These are phyloP conservation scores for Lepidochrysops patricia DNA, from an alignment of 2,888 invertebrate species.

Conservation along the genomic window DNA sequence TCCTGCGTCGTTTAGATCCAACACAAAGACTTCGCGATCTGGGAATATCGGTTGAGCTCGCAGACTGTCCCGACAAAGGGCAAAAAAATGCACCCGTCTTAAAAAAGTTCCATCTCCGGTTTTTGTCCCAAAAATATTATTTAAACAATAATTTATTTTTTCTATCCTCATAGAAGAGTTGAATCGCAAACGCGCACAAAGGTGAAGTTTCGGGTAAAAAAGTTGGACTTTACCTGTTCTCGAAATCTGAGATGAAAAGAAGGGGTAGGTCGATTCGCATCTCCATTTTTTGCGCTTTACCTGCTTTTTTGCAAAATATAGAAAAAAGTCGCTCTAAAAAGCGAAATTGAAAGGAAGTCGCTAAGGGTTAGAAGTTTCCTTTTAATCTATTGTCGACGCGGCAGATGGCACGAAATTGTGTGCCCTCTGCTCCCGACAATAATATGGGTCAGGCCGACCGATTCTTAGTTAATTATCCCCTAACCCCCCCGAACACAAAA, in stretches of 20 bases:
- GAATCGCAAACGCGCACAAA: slow-evolving; percentile 63
- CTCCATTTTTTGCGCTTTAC: slow-evolving; percentile 53
- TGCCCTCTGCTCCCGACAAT: slow-evolving; percentile 53
- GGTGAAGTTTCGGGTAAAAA: slow-evolving; percentile 51
- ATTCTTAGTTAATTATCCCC: slow-evolving; percentile 29
- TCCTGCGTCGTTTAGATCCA: slow-evolving; percentile 50
- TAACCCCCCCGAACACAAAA: slow-evolving; percentile 28
- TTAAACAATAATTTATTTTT: slow-evolving; percentile 65
- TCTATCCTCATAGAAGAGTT: slow-evolving; percentile 55
- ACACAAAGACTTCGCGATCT: slow-evolving; percentile 62
- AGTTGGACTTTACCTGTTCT: slow-evolving; percentile 67
- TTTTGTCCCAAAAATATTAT: slow-evolving; percentile 58
- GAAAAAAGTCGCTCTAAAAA: slow-evolving; percentile 51
- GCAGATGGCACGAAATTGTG: slow-evolving; percentile 54
- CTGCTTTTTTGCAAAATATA: slow-evolving; percentile 51
- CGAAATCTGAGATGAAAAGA: slow-evolving; percentile 68
- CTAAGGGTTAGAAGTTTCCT: slow-evolving; percentile 61
- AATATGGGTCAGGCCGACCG: slow-evolving; percentile 45
- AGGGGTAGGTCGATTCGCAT: slow-evolving; percentile 63
- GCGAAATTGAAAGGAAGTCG: slow-evolving; percentile 60
- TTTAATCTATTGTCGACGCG: slow-evolving; percentile 41
- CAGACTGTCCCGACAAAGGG: slow-evolving; percentile 56
- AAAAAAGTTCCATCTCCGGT: slow-evolving; percentile 53
- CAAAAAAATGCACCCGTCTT: slow-evolving; percentile 49
- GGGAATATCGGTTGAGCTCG: slow-evolving; percentile 72